phyloP scores from a whole-genome alignment of 1,140 invertebrate species.

The Fopius arisanus region DNA sequence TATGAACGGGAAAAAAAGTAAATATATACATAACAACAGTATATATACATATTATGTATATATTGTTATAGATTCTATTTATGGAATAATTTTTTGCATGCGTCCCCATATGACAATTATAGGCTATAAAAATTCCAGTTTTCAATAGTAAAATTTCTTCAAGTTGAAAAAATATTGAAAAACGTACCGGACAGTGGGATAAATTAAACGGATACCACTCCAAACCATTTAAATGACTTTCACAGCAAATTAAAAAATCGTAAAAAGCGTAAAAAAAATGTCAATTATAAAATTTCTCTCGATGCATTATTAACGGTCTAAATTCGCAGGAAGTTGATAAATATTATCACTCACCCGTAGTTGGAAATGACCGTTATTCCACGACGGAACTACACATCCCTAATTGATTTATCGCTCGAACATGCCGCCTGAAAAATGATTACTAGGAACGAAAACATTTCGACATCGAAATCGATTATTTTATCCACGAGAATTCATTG shows the following conservation, averaged over 20 bases:
- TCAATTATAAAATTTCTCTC: neutral
- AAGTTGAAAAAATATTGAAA: too few species aligned
- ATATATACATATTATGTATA: too few species aligned
- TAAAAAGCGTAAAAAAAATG: neutral
- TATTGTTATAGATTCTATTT: too few species aligned
- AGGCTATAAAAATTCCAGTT: too few species aligned
- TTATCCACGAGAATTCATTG: neutral
- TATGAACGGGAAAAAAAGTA: too few species aligned
- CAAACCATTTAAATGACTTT: too few species aligned
- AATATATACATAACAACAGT: too few species aligned
- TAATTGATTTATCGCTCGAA: neutral
- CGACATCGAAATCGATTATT: neutral
- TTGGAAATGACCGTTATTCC: neutral
- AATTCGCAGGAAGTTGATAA: constrained; percentile 2
- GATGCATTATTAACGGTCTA: neutral
- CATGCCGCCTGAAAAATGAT: neutral
- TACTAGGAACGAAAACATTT: neutral
- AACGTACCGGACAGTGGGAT: too few species aligned
- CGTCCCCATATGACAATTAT: too few species aligned
- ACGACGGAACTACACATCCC: neutral
- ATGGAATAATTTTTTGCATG: too few species aligned
- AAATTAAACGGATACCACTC: too few species aligned
- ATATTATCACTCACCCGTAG: neutral
- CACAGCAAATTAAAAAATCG: neutral
- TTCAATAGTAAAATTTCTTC: too few species aligned